phyloP scores from a whole-genome alignment of 2,113 vertebrate species.

The Procapra przewalskii region DNA sequence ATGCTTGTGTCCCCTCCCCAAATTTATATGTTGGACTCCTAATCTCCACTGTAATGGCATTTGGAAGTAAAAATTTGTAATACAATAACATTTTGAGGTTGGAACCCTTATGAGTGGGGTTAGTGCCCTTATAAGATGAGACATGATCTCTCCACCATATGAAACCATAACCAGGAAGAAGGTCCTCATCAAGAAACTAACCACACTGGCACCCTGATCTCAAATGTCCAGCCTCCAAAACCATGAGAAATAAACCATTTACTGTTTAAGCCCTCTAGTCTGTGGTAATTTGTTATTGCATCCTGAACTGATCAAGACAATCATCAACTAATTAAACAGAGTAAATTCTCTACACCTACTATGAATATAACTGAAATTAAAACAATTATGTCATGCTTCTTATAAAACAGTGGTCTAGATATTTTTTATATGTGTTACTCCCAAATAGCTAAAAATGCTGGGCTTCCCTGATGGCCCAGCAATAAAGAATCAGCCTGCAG shows the following conservation, averaged over 20 bases:
- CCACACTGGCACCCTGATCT: not conserved
- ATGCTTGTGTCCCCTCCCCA: not conserved
- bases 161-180: not conserved
- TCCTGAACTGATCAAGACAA: not conserved
- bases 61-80: not conserved
- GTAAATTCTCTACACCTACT: not conserved
- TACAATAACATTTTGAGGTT: not conserved
- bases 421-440: not conserved
- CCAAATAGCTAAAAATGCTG: not conserved
- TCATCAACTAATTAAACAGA: not conserved
- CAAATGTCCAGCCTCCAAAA: not conserved
- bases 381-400: not conserved
- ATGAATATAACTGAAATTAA: not conserved
- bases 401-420: not conserved
- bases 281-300: not conserved
- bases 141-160: not conserved
- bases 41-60: not conserved
- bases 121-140: not conserved
- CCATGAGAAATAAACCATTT: not conserved
- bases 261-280: not conserved
- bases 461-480: not conserved
- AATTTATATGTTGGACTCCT: no score
- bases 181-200: not conserved
- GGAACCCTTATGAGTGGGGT: not conserved
- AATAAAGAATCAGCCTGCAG: not conserved